A percentile compares a stretch with the other conserved stretches of the same genome.
These are phyloP conservation scores for Dendrolimus houi DNA, from an alignment of 2,888 invertebrate genomes.

Conservation along the genomic window DNA sequence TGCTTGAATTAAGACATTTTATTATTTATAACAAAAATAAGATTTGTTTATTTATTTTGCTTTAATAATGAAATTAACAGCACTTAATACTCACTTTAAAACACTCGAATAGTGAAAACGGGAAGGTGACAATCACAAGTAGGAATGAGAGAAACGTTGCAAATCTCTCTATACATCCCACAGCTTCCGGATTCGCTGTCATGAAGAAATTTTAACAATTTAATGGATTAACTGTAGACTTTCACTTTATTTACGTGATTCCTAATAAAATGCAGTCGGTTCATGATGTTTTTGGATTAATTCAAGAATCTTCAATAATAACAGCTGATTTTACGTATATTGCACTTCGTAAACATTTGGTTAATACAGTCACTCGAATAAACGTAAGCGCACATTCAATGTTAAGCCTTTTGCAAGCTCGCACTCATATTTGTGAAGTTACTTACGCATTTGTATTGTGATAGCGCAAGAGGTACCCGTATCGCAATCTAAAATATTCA, in stretches of 20 bases:
- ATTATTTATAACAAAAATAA: no score
- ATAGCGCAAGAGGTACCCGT: constrained; percentile 71
- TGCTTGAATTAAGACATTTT: no score
- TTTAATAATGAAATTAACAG: no score
- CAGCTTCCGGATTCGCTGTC: constrained; percentile 80
- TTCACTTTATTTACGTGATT: neutral
- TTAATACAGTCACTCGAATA: constrained; percentile 12
- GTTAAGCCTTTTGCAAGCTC: constrained; percentile 27
- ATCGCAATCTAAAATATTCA: constrained; percentile 70
- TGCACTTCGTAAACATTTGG: constrained; percentile 11
- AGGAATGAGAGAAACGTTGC: constrained; percentile 84
- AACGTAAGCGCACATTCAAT: constrained; percentile 26
- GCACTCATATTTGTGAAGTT: constrained; percentile 28
- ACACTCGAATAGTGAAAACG: constrained; percentile 89
- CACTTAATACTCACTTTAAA: constrained; percentile 79
- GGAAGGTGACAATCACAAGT: constrained; percentile 85
- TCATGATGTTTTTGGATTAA: constrained; percentile 6
- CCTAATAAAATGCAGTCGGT: constrained; percentile 1
- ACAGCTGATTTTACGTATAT: constrained; percentile 8
- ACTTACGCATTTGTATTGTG: constrained; percentile 74
- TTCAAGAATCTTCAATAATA: constrained; percentile 6
- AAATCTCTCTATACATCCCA: constrained; percentile 83
- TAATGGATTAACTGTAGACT: no score
- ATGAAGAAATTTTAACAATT: constrained; percentile 29
- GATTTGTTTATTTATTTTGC: no score